Evolutionary conservation across 2,888 invertebrate species (phyloP).

Genomic region (Coecobrya sp.): DNA sequence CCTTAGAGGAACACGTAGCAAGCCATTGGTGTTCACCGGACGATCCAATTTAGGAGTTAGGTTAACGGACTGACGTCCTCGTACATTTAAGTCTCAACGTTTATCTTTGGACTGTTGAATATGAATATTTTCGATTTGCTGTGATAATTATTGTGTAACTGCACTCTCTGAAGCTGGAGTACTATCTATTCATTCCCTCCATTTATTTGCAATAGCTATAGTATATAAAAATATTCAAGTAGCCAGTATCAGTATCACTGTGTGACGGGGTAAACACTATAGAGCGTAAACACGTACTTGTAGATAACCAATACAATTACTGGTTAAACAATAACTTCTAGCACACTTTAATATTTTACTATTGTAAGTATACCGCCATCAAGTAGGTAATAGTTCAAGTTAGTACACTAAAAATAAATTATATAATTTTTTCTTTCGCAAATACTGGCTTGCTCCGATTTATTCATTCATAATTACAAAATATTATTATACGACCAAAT

Average conservation of each 20-base stretch:
- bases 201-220: conserved; percentile 77
- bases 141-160: conserved; percentile 79
- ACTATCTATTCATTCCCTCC: conserved; percentile 82
- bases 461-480: not conserved
- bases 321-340: conserved; percentile 35
- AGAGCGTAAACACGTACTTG: conserved; percentile 20
- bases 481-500: no score
- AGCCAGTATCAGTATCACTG: conserved; percentile 77
- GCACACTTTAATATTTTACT: conserved; percentile 54
- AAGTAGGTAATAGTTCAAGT: not conserved
- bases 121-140: conserved; percentile 74
- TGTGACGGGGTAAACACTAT: conserved; percentile 68
- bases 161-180: conserved; percentile 76
- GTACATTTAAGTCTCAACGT: conserved; percentile 63
- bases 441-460: not conserved
- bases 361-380: conserved; percentile 24
- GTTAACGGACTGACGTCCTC: conserved; percentile 23
- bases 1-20: conserved; percentile 86
- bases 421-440: conserved; percentile 20
- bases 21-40: conserved; percentile 85
- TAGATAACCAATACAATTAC: conserved; percentile 46
- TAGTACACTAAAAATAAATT: conserved; percentile 49
- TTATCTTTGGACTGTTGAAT: conserved; percentile 65
- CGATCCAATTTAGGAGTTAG: conserved; percentile 75
- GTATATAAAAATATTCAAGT: conserved; percentile 41